Evolutionary conservation across 2,797 vertebrate species (phyloP).

Genomic region (Diplodus puntazzo): DNA sequence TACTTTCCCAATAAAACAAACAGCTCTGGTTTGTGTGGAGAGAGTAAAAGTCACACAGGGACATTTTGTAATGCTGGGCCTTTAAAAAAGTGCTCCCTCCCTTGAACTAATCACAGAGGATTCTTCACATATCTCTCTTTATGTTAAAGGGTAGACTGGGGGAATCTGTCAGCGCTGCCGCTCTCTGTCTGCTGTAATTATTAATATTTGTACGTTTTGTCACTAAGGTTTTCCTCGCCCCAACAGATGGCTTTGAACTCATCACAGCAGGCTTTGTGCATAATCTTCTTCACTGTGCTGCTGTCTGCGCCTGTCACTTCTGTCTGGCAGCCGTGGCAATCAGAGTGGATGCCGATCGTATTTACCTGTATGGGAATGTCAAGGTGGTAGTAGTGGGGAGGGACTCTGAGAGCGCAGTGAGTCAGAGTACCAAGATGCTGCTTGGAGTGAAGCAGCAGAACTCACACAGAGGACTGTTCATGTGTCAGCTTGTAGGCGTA

Average conservation of each 20-base stretch:
- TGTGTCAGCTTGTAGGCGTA: conserved; percentile 54
- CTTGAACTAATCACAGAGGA: conserved; percentile 37
- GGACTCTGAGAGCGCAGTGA: conserved; percentile 9
- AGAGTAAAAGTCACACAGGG: conserved; percentile 16
- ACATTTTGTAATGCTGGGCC: conserved; percentile 23
- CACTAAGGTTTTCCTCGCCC: conserved; percentile 46
- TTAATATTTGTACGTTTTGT: conserved; percentile 56
- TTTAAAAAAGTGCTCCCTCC: conserved; percentile 29
- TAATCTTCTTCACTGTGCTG: conserved; percentile 48
- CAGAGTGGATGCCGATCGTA: conserved; percentile 37
- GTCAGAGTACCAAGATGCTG: conserved; percentile 1
- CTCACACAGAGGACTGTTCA: conserved; percentile 45
- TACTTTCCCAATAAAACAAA: conserved; percentile 23
- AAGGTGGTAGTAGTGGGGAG: conserved; percentile 18
- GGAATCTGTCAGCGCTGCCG: conserved; percentile 30
- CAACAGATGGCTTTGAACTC: conserved; percentile 64
- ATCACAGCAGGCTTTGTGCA: conserved; percentile 49
- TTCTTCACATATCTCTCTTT: conserved; percentile 41
- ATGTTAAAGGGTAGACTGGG: conserved; percentile 27
- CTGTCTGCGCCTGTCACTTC: conserved; percentile 61
- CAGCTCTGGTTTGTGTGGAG: conserved; percentile 14
- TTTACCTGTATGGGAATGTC: conserved; percentile 58
- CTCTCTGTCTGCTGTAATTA: conserved; percentile 41
- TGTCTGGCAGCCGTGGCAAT: conserved; percentile 30
- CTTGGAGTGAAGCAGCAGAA: conserved; percentile 20